Conservation (phyloP, 2,113 vertebrate species). For the Polypterus senegalus region DNA sequence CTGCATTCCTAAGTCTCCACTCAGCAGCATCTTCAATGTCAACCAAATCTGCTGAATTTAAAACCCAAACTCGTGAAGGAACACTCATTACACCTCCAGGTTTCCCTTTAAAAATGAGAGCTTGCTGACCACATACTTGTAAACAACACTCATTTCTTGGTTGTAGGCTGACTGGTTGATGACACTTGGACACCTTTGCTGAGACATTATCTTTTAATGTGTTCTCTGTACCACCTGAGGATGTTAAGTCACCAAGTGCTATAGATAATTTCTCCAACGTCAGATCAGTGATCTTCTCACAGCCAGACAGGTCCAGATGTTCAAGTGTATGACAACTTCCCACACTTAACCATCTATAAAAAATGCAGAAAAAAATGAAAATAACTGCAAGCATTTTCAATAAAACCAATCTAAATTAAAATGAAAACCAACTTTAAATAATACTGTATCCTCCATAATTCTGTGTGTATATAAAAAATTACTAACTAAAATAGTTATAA, state of each 20-base stretch:
- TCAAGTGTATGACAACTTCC: constrained; percentile 66
- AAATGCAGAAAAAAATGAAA: neutral
- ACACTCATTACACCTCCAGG: constrained; percentile 24
- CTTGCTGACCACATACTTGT: constrained; percentile 30
- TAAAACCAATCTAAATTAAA: no score
- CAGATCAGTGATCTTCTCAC: constrained; percentile 81
- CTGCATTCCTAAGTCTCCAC: constrained; percentile 58
- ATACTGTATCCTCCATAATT: neutral
- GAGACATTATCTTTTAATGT: constrained; percentile 36
- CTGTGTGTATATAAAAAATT: no score
- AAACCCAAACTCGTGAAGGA: constrained; percentile 58
- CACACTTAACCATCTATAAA: constrained; percentile 67
- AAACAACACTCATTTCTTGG: constrained; percentile 29
- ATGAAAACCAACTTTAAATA: neutral
- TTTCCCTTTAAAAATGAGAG: constrained; percentile 43
- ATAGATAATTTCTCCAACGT: constrained; percentile 72
- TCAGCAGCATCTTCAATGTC: constrained; percentile 91
- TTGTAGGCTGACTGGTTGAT: constrained; percentile 40
- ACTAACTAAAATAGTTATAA: neutral
- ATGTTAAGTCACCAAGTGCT: constrained; percentile 62
- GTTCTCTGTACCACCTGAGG: constrained; percentile 28
- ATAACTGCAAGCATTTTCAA: no score
- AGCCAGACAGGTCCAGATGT: constrained; percentile 88
- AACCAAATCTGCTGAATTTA: constrained; percentile 65
- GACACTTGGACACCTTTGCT: constrained; percentile 40